Evolutionary conservation across 2,797 vertebrate genomes (phyloP).

Genomic region (Tenualosa ilisha): DNA sequence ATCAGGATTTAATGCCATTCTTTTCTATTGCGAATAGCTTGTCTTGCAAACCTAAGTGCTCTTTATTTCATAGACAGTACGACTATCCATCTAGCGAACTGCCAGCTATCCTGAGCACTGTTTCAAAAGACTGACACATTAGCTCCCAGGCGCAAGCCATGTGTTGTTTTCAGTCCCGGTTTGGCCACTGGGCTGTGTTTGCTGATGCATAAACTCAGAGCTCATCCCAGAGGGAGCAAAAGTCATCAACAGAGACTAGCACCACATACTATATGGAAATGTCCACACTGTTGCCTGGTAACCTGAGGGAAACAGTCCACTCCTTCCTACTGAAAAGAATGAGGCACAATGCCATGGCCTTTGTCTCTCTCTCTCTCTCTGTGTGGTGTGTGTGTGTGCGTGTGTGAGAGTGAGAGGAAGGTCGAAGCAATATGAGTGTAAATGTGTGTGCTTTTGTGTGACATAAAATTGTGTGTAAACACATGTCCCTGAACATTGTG

Average conservation of each 20-base stretch:
- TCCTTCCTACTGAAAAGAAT: constrained; percentile 45
- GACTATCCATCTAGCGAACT: neutral
- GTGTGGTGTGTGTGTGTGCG: neutral
- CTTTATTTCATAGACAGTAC: neutral
- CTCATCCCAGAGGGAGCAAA: constrained; percentile 39
- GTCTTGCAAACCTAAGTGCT: neutral
- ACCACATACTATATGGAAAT: constrained; percentile 61
- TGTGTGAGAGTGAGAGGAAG: neutral
- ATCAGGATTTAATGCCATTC: neutral
- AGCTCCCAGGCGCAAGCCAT: neutral
- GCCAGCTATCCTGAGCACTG: neutral
- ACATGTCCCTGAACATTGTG: neutral
- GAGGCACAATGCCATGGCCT: constrained; percentile 39
- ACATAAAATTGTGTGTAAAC: neutral
- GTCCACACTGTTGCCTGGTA: constrained; percentile 53
- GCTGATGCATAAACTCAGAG: constrained; percentile 41
- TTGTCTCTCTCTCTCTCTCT: constrained; percentile 34
- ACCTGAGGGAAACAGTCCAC: constrained; percentile 48
- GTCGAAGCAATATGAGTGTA: neutral
- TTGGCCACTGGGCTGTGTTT: constrained; percentile 40
- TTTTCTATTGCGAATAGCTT: neutral
- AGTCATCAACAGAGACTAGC: constrained; percentile 49
- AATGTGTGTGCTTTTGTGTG: neutral
- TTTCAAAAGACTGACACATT: neutral
- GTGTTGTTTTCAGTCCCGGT: neutral